Evolutionary conservation across 2,113 vertebrate genomes (phyloP).

Genomic region (Eublepharis macularius): DNA sequence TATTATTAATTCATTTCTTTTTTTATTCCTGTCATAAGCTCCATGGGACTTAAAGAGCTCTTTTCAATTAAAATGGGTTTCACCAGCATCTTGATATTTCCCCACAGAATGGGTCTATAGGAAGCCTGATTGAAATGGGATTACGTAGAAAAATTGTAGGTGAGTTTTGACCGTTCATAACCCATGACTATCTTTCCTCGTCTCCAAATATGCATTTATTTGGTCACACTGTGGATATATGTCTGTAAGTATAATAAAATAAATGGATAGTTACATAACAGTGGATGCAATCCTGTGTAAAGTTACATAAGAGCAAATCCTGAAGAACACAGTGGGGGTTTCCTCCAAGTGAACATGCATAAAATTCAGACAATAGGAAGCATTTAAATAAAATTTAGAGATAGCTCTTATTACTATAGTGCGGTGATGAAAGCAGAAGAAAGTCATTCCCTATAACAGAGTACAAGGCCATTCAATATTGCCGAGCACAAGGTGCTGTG

Average conservation of each 20-base stretch:
- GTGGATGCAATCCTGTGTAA: no score
- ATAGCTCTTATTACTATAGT: not conserved
- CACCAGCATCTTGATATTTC: conserved; percentile 49
- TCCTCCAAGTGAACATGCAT: no score
- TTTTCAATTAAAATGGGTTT: conserved; percentile 37
- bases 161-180: conserved; percentile 38
- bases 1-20: conserved; percentile 28
- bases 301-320: no score
- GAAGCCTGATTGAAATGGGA: conserved; percentile 32
- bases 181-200: conserved; percentile 31
- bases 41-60: conserved; percentile 39
- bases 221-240: conserved; percentile 46
- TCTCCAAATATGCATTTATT: conserved; percentile 34
- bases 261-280: not conserved
- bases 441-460: conserved; percentile 8
- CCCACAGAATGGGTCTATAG: conserved; percentile 28
- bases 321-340: no score
- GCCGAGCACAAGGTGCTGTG: conserved; percentile 57
- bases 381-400: conserved; percentile 36
- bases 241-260: conserved; percentile 17
- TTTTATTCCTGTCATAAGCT: conserved; percentile 22
- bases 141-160: conserved; percentile 26
- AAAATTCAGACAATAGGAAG: conserved; percentile 20
- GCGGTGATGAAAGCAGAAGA: not conserved
- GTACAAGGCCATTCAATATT: conserved; percentile 57